Evolutionary conservation across 2,113 vertebrate genomes (phyloP).

Genomic region (Prunella fulvescens): DNA sequence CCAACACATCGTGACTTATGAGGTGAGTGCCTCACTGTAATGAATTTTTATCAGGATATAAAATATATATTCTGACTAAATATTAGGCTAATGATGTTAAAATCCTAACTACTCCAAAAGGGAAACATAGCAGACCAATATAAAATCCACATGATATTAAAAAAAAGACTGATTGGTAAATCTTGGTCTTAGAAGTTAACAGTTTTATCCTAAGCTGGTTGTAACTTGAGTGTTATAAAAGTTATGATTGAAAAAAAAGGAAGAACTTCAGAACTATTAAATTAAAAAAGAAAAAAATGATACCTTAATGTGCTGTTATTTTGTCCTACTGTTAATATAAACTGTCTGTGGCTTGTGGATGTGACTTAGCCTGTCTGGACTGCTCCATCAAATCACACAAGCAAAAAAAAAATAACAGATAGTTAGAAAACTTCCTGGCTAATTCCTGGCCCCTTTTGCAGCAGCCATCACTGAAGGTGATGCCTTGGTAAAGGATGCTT

Average conservation of each 20-base stretch:
- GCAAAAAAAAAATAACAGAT: background rate
- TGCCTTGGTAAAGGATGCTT: background rate
- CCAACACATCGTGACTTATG: accelerated
- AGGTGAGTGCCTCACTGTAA: background rate
- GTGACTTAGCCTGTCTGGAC: background rate
- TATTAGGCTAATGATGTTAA: background rate
- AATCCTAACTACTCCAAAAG: background rate
- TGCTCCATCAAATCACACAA: background rate
- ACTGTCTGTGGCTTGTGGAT: background rate
- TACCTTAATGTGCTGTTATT: background rate
- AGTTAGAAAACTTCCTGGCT: background rate
- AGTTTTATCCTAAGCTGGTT: background rate
- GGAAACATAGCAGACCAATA: background rate
- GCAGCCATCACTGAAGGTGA: background rate
- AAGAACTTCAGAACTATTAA: background rate
- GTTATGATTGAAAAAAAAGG: background rate
- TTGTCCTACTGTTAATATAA: background rate
- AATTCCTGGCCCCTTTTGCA: background rate
- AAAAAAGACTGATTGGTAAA: background rate
- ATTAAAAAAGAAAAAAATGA: background rate
- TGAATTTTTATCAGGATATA: conserved; percentile 11
- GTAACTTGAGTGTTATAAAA: background rate
- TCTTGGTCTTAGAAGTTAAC: background rate
- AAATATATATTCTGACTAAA: conserved; percentile 5
- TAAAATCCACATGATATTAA: background rate